Conservation (phyloP, 2,888 invertebrate species). For the Gerris lacustris region DNA sequence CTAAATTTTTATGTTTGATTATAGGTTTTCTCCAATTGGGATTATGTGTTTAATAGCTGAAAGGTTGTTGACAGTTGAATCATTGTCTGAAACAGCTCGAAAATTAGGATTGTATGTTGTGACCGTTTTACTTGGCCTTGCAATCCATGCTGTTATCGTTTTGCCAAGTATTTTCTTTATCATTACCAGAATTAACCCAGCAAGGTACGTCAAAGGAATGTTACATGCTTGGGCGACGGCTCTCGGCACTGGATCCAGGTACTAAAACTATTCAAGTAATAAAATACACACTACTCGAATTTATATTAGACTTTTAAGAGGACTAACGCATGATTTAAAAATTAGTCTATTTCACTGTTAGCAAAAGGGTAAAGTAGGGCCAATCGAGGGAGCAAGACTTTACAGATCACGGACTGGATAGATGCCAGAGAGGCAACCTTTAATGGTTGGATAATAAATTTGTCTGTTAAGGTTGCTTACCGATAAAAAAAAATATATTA, state of each 20-base stretch:
- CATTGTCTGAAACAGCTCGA: constrained; percentile 47
- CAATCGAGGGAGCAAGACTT: too few species aligned
- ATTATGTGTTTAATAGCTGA: constrained; percentile 54
- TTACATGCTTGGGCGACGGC: constrained; percentile 52
- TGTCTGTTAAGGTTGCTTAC: too few species aligned
- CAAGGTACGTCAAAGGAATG: constrained; percentile 46
- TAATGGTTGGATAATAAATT: too few species aligned
- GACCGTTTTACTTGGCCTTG: constrained; percentile 42
- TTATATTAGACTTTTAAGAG: too few species aligned
- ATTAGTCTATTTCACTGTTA: too few species aligned
- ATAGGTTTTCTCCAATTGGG: constrained; percentile 54
- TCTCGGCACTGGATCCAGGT: constrained; percentile 55
- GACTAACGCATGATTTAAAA: too few species aligned
- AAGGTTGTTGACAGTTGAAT: constrained; percentile 49
- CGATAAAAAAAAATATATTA: too few species aligned
- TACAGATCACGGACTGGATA: too few species aligned
- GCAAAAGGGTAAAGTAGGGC: too few species aligned
- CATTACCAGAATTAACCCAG: constrained; percentile 46
- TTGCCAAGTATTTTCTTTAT: constrained; percentile 49
- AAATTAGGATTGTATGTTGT: constrained; percentile 53
- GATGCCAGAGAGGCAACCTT: too few species aligned
- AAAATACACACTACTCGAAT: too few species aligned
- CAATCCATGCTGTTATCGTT: constrained; percentile 48
- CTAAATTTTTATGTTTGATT: not conserved
- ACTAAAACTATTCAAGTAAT: constrained; percentile 11